Percentiles rank a stretch among this genome's conserved stretches.
Conservation (phyloP, 2,888 invertebrate species). For the Apotomis turbidana region DNA sequence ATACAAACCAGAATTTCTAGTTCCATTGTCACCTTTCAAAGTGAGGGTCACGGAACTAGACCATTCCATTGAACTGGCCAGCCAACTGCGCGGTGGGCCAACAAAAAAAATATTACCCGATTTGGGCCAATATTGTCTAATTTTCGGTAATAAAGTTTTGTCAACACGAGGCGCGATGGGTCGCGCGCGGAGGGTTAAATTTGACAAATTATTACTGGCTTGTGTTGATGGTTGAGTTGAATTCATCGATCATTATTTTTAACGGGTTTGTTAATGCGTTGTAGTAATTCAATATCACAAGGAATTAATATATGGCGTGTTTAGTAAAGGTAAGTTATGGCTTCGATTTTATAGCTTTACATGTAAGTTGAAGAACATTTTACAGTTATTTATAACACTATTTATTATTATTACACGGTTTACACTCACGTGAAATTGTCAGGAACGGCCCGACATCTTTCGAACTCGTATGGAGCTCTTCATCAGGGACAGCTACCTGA, state of each 20-base stretch:
- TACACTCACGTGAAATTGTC: too few relatives aligned
- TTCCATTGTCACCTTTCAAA: constrained; percentile 68
- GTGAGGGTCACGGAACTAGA: constrained; percentile 78
- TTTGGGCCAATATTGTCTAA: constrained; percentile 80
- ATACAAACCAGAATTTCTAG: constrained; percentile 71
- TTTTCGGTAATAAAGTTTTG: constrained; percentile 83
- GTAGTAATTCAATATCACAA: background rate
- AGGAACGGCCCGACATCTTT: too few relatives aligned
- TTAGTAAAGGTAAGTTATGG: background rate
- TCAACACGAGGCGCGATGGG: constrained; percentile 77
- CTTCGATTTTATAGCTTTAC: background rate
- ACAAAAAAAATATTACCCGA: constrained; percentile 72
- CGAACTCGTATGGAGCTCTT: too few relatives aligned
- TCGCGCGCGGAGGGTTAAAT: constrained; percentile 66
- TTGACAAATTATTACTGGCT: constrained; percentile 76
- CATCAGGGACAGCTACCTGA: too few relatives aligned
- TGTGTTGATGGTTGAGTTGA: constrained; percentile 65
- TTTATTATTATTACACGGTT: too few relatives aligned
- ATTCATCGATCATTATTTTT: constrained; percentile 58
- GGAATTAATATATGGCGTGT: too few relatives aligned
- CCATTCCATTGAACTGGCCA: constrained; percentile 63
- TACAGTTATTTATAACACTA: too few relatives aligned
- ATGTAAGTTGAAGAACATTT: too few relatives aligned
- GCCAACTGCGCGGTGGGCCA: constrained; percentile 67
- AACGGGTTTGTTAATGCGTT: constrained; percentile 3